Base-by-base conservation (phyloP, 2,888 invertebrate species). In the Patella ulyssiponensis region DNA sequence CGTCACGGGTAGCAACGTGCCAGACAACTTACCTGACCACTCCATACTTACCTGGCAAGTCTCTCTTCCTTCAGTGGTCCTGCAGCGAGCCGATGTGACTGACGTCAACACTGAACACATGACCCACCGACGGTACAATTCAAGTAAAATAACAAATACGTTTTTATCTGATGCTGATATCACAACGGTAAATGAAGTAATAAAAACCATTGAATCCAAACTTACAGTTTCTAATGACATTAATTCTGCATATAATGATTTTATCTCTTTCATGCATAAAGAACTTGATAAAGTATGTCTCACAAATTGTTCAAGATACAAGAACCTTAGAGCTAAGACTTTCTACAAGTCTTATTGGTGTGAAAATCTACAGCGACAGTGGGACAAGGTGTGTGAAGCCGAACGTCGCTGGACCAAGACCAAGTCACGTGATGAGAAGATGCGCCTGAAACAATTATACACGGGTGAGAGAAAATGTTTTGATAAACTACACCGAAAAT, bases 301-400 rank as follows among this genome's bases (percentile, higher is more conserved):
- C 23, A 69, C 69, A 69, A 69, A 69, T 23, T 23, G 69, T 69
- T 69, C 69, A 69, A 69, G 69, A 69, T 7, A 69, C 69, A 69
- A 69, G 69, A 71, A 71, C 27, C 44, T 52, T n/a, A 71, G 33
- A 71, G 20, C 71, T 33, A 71, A 71, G 33, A 33, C 71, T n/a
- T 71, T 33, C 20, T 27, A 71, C n/a, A 71, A 71, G 71, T 44
- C 71, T 17, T 71, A 71, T 44, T 71, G 71, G 71, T 71, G 71
- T 71, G 71, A 71, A 20, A 44, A 71, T 27, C 71, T 71, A 9
- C 71, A 71, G 33, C n/a, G 9, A 27, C 71, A 71, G 71, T 71
- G 71, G 71, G 44, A 71, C 44, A 20, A 12, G 52, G 71, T 71
- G n/a, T 7, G 51, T 20, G 20, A n/a, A 56, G 56, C 56, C 3